Evolutionary conservation across 2,888 invertebrate species (phyloP), one percentile per base, ranked within the genome.

Genomic region (Diploptera punctata): DNA sequence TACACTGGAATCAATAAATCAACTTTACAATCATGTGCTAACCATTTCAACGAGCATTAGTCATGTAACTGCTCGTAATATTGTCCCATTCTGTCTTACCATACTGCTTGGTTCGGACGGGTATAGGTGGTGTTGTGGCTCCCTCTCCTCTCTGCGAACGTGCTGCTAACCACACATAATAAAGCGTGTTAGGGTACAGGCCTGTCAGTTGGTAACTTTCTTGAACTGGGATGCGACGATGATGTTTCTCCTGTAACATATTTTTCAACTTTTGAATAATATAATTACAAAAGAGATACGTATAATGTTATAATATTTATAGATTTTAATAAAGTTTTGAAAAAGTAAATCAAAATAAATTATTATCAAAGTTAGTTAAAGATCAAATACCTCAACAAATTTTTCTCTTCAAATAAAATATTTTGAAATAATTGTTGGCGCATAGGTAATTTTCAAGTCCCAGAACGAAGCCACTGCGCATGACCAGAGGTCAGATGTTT

Each of bases 91-190:
- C 75, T 79, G 80, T 87, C 97, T 93, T 94, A 98, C 98, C 96
- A 88, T 97, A 98, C 91, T 96, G 96, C 84, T 97, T 96, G 68
- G 99, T 99, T 85, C 95, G 90, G 79, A 96, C 95, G 77, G 95
- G 94, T 77, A 97, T 93, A 16, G 96, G 94, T 47, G 97, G 95
- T 18, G 98, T 98, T 70, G 96, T 95, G 38, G 97, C 97, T 18
- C 98, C 98, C 83, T 97, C 98, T 13, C 98, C 99, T 76, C 93
- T 87, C 80, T 94, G 93, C 18, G 97, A 97, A 77, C 95, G 88
- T 73, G 98, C 99, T 16, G 98, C 97, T 78, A 99, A 86, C 94
- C 98, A 97, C 80, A 99, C 94, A 85, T 95, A 96, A 87, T 99
- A 99, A 78, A 96, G 85, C 13, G 98, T 98, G 86, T 98, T 95